phyloP scores from a whole-genome alignment of 2,113 vertebrate species.

The Semicossyphus pulcher region DNA sequence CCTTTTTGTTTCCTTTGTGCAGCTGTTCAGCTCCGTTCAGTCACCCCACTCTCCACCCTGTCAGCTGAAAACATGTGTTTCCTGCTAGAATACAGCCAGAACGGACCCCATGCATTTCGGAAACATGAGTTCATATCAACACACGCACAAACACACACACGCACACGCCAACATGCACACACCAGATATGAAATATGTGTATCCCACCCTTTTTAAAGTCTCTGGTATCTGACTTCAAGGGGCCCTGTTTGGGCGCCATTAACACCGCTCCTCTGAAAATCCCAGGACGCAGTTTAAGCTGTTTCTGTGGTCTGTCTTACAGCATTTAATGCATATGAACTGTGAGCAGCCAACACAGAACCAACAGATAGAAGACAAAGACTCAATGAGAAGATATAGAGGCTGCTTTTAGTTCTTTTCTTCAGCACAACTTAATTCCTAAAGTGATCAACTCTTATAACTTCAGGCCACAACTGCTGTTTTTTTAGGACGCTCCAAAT shows the following conservation, averaged over 20 bases:
- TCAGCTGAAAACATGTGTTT: constrained; percentile 80
- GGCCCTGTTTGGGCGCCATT: constrained; percentile 37
- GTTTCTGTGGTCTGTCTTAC: constrained; percentile 6
- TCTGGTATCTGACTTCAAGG: constrained; percentile 41
- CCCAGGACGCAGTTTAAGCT: constrained; percentile 22
- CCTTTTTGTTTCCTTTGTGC: constrained; percentile 75
- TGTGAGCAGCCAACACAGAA: no score
- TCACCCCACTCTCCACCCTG: constrained; percentile 43
- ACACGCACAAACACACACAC: constrained; percentile 21
- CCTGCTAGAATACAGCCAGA: constrained; percentile 55
- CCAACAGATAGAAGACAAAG: background rate
- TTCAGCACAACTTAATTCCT: background rate
- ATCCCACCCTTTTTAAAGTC: constrained; percentile 51
- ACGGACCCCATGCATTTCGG: constrained; percentile 1
- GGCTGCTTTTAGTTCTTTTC: background rate
- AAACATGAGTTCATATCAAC: constrained; percentile 58
- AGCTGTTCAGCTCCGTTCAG: constrained; percentile 51
- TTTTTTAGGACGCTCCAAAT: no score
- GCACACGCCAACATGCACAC: constrained; percentile 8
- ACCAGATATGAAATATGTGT: constrained; percentile 61
- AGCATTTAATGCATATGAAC: constrained; percentile 1
- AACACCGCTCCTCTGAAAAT: background rate
- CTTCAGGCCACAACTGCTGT: background rate
- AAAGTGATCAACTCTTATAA: background rate
- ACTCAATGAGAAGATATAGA: background rate